These are phyloP conservation scores for Panthera uncia DNA, from an alignment of 2,113 vertebrate genomes.

Conservation along the genomic window DNA sequence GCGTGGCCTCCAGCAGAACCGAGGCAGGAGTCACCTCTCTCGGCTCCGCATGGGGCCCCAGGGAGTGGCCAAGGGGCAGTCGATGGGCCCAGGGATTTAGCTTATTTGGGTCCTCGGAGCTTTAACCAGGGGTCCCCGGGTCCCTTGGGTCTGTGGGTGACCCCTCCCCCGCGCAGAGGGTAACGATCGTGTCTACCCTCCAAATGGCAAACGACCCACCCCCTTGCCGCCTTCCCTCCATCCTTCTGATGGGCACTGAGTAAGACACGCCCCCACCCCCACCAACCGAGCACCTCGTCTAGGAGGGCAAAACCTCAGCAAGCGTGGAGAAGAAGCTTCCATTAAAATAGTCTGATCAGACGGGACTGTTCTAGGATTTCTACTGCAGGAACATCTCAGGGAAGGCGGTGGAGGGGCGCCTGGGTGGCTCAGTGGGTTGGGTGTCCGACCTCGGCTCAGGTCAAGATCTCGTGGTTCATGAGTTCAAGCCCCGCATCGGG, in stretches of 20 bases:
- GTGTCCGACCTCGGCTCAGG: no score
- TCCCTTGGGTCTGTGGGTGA: neutral
- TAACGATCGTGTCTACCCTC: neutral
- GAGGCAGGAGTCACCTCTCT: fast-evolving
- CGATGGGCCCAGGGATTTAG: fast-evolving
- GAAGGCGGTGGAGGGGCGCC: no score
- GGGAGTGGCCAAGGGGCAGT: fast-evolving
- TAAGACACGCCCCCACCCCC: neutral
- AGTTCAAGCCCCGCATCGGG: no score
- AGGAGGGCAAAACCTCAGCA: neutral
- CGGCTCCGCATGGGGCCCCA: fast-evolving
- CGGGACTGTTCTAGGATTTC: neutral
- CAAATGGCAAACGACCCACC: neutral
- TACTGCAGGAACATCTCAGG: no score
- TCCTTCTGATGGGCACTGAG: fast-evolving
- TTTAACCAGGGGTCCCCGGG: neutral
- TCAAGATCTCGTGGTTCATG: no score
- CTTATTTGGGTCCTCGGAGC: neutral
- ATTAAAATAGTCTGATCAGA: neutral
- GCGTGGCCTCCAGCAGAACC: fast-evolving
- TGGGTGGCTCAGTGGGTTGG: no score
- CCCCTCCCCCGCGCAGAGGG: fast-evolving
- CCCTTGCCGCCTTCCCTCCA: no score
- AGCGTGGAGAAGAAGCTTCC: fast-evolving
- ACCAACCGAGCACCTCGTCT: neutral